Evolutionary conservation across 2,797 vertebrate species (phyloP).

Genomic region (Nasua narica): DNA sequence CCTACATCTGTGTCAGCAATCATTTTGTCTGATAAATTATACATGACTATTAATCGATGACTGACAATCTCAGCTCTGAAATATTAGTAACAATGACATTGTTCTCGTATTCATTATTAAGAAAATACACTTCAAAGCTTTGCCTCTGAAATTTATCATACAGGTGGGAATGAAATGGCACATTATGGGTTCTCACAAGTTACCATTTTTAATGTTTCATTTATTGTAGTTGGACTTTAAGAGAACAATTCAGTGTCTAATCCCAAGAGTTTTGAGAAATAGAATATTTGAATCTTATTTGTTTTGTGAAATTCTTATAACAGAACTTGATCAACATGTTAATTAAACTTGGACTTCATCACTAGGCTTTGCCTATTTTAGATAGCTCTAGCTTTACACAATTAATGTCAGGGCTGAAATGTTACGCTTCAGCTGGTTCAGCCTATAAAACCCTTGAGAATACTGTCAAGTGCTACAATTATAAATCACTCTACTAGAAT

Average conservation of each 20-base stretch:
- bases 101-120: constrained; percentile 25
- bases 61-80: neutral
- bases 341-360: neutral
- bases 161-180: neutral
- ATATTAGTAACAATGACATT: neutral
- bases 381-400: neutral
- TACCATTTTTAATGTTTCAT: neutral
- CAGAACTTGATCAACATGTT: neutral
- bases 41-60: constrained; percentile 15
- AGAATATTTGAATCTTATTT: neutral
- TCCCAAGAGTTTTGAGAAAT: neutral
- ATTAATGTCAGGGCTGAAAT: neutral
- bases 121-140: constrained; percentile 27
- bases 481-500: neutral
- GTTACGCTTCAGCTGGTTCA: neutral
- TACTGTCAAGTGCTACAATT: neutral
- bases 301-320: neutral
- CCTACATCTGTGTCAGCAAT: neutral
- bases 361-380: neutral
- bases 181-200: neutral
- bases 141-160: neutral
- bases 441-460: neutral
- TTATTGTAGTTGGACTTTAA: neutral
- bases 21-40: constrained; percentile 16
- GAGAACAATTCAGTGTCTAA: neutral